Conservation (phyloP, 2,113 vertebrate genomes). For the Chionis minor region DNA sequence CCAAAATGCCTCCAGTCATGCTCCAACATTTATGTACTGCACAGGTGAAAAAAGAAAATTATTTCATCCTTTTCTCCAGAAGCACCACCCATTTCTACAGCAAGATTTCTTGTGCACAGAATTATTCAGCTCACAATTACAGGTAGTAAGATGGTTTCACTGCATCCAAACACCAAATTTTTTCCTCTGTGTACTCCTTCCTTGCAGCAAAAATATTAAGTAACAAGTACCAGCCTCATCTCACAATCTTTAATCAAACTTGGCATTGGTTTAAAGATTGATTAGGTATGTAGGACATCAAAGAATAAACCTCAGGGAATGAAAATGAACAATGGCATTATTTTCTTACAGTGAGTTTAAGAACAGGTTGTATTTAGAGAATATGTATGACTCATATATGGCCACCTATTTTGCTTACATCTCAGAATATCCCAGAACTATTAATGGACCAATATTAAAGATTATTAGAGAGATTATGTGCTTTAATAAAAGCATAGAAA, state of each 20-base stretch:
- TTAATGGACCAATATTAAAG: not conserved
- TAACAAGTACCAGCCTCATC: slow-evolving; percentile 2
- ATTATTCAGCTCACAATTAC: not conserved
- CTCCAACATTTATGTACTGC: not conserved
- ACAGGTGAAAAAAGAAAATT: not conserved
- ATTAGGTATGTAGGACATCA: slow-evolving; percentile 35
- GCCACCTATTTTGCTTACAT: not conserved
- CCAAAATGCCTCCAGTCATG: not conserved
- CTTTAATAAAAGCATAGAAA: not conserved
- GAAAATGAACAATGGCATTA: slow-evolving; percentile 47
- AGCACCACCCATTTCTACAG: not conserved
- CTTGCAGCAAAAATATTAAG: slow-evolving; percentile 1
- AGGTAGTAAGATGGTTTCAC: not conserved
- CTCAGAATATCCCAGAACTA: not conserved
- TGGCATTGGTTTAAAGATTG: slow-evolving; percentile 54
- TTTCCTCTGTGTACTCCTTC: not conserved
- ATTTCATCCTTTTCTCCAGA: not conserved
- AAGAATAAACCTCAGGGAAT: slow-evolving; percentile 33
- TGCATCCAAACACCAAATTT: not conserved
- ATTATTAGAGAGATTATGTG: not conserved
- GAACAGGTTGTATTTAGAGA: not conserved
- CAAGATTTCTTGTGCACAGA: not conserved
- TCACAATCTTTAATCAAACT: slow-evolving; percentile 31
- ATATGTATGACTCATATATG: not conserved
- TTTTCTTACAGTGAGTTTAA: slow-evolving; percentile 36